A percentile compares a stretch with the other conserved stretches of the same genome.
phyloP scores from a whole-genome alignment of 1,140 invertebrate species.

The Drosophila nikananu region DNA sequence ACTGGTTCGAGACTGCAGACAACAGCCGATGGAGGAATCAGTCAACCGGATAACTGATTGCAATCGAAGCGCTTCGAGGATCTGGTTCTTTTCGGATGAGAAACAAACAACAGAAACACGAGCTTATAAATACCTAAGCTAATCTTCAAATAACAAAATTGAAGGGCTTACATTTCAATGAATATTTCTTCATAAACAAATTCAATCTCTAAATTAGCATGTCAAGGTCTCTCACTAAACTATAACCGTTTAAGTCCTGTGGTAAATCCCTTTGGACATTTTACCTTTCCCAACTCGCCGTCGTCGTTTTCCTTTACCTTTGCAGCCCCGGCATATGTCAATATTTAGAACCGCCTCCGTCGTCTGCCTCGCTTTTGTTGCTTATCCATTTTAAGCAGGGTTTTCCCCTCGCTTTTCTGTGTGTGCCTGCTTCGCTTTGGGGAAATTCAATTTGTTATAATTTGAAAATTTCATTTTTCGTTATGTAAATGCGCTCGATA shows the following conservation, averaged over 20 bases:
- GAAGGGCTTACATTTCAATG: not conserved
- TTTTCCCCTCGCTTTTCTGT: not conserved
- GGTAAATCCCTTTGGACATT: slow-evolving; percentile 28
- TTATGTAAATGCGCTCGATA: slow-evolving; percentile 75
- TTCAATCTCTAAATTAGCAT: slow-evolving; percentile 13
- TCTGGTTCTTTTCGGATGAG: slow-evolving; percentile 1
- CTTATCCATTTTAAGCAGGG: slow-evolving; percentile 11
- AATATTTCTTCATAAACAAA: not conserved
- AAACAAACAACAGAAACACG: not conserved
- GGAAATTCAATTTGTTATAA: slow-evolving; percentile 82
- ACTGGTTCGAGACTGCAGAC: slow-evolving; percentile 19
- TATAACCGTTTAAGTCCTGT: slow-evolving; percentile 7
- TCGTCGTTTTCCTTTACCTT: not conserved
- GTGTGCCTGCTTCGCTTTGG: slow-evolving; percentile 10
- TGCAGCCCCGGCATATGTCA: slow-evolving; percentile 49
- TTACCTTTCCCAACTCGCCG: slow-evolving; percentile 6
- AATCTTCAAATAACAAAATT: slow-evolving; percentile 1
- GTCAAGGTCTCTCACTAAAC: slow-evolving; percentile 12
- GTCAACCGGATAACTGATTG: slow-evolving; percentile 18
- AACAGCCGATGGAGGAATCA: slow-evolving; percentile 22
- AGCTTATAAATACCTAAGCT: not conserved
- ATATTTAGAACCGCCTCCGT: slow-evolving; percentile 26
- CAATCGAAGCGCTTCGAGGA: not conserved
- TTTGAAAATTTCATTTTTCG: slow-evolving; percentile 80
- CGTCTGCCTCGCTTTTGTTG: slow-evolving; percentile 1